Evolutionary conservation across 2,797 vertebrate species (phyloP), one percentile per base, ranked within the genome.

Genomic region (Spheniscus humboldti): DNA sequence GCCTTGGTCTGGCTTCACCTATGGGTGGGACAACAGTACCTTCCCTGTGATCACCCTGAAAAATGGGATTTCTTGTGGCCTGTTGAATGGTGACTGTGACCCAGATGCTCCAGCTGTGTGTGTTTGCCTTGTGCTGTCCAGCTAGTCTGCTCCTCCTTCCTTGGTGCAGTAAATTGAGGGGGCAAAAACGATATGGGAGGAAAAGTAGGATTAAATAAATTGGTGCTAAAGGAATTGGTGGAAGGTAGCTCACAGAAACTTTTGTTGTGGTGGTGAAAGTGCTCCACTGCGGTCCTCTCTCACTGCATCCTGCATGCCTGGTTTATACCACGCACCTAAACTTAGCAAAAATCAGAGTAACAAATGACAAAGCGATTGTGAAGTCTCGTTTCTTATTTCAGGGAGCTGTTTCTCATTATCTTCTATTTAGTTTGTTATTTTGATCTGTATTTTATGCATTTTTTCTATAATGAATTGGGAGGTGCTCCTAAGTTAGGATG

Each of bases 141-240:
- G 14, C 18, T 33, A 18, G 27, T 10, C 52, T 31, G 66, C 14
- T 62, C 13, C 18, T 39, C 28, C 10, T 84, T 10, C 20, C 50
- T 45, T 33, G 28, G 17, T 27, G 57, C 24, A 37, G 50, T 37
- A 55, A 31, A n/a, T 23, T 41, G 53, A 30, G 37, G 2, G 30
- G 24, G 1, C 1, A 1, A 5, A 20, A 11, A 31, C 7, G 47
- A 30, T 17, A 27, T 1, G 6, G 17, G 6, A 9, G 9, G 6
- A 2, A 13, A 69, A 47, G 5, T 1, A 18, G 33, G 18, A 74
- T 69, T 33, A 83, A 86, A 43, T 28, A 57, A 47, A 31, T n/a
- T 3, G 5, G 14, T 18, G 25, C 35, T 31, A 5, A 87, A 33
- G n/a, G 24, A 60, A 24, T 37, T 0, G 0, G 10, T 45, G 64